Evolutionary conservation across 2,113 vertebrate species (phyloP), one percentile per base, ranked within the genome.

Genomic region (Hypomesus transpacificus): DNA sequence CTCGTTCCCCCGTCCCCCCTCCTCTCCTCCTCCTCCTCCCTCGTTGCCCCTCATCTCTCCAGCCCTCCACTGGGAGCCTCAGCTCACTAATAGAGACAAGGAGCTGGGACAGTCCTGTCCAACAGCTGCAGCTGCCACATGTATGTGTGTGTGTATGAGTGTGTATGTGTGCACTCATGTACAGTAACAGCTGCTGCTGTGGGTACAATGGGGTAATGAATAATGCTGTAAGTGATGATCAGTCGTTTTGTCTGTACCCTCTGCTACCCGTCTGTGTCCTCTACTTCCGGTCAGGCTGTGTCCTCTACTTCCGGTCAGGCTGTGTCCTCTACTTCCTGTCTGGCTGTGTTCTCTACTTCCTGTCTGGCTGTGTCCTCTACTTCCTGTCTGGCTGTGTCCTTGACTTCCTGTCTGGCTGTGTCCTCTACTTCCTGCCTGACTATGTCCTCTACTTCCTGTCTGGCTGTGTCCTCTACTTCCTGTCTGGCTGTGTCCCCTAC

Each of bases 81-180:
- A 17, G 17, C 79, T 76, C 69, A 81, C 70, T 88, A 85, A 89
- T 87, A 88, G 85, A 88, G 86, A 85, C 80, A 84, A 88, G 80
- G 16, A 56, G 54, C n/a, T 65, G 77, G 68, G 85, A 82, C 75
- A 26, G 24, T 26, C 24, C 74, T 77, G 72, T 76, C 76, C 70
- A 89, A 82, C 88, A 90, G 86, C 87, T 90, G 88, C 82, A 88
- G 80, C 74, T 28, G 53, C 76, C 82, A 62, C 82, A 61, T 66
- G 57, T 71, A 68, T 39, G 54, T 81, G 75, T 34, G 73, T 78
- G 75, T 74, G 56, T 72, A 70, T 74, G 71, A 63, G 22, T 46
- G 69, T 14, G 62, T 13, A 18, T 17, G 14, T 62, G 66, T 17
- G 66, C 73, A 60, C 22, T 34, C 26, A 64, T n/a, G 39, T 9